These are phyloP conservation scores for Euphonia xanthogaster DNA, from an alignment of 2,797 vertebrate genomes.

Conservation along the genomic window DNA sequence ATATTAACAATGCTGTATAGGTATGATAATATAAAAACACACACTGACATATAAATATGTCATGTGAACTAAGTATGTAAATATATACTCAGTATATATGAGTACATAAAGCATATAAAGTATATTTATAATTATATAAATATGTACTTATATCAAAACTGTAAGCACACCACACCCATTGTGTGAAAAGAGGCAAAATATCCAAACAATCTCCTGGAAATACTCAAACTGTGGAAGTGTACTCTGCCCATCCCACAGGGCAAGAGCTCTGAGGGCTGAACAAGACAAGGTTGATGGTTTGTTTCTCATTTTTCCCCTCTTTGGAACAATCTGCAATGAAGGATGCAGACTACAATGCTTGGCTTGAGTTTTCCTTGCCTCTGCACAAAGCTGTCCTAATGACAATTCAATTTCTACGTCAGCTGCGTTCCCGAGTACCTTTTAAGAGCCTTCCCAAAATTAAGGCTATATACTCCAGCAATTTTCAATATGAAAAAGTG, in stretches of 20 bases:
- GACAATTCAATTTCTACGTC: not conserved
- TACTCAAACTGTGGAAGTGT: not conserved
- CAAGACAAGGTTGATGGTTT: not conserved
- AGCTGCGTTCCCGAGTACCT: not conserved
- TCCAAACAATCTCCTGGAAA: not conserved
- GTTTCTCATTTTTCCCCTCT: not conserved
- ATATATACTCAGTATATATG: not conserved
- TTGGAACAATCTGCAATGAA: not conserved
- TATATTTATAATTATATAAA: not conserved
- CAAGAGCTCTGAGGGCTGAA: not conserved
- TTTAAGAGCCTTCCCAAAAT: conserved; percentile 36
- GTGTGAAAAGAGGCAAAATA: not conserved
- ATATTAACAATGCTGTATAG: not conserved
- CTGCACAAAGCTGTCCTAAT: not conserved
- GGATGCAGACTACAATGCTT: not conserved
- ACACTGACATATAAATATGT: not conserved
- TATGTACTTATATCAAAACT: too few relatives aligned
- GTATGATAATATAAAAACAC: not conserved
- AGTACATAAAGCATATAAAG: not conserved
- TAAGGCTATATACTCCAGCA: not conserved
- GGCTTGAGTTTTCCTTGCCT: not conserved
- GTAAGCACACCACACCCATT: too few relatives aligned
- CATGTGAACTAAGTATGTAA: not conserved
- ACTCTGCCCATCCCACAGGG: not conserved
- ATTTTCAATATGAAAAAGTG: conserved; percentile 26